Evolutionary conservation across 2,113 vertebrate species (phyloP).

Genomic region (Tetraodon nigroviridis): DNA sequence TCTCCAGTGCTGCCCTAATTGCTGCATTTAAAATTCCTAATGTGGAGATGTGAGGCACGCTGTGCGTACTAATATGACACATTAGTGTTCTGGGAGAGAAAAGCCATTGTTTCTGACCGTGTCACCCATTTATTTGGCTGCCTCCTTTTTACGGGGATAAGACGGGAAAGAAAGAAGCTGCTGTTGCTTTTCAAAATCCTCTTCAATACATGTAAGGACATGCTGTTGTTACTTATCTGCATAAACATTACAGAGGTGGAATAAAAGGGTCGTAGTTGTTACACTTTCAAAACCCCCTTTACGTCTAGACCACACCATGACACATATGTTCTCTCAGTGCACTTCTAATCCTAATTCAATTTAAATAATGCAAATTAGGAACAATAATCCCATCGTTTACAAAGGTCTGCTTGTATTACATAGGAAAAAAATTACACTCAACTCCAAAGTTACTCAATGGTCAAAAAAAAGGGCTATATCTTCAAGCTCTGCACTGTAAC

Average conservation of each 20-base stretch:
- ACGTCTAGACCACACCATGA: background rate
- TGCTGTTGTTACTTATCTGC: background rate
- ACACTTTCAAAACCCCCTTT: too few species aligned
- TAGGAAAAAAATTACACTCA: too few species aligned
- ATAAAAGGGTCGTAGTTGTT: too few species aligned
- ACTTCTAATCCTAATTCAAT: slow-evolving; percentile 10
- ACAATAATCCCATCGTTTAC: too few species aligned
- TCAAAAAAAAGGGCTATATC: too few species aligned
- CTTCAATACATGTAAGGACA: slow-evolving; percentile 1
- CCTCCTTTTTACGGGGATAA: slow-evolving; percentile 29
- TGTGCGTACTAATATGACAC: slow-evolving; percentile 47
- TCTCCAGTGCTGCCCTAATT: slow-evolving; percentile 64
- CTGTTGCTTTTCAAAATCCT: slow-evolving; percentile 9
- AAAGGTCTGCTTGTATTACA: too few species aligned
- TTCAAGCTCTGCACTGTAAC: too few species aligned
- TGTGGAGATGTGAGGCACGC: slow-evolving; percentile 64
- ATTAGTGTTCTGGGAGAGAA: slow-evolving; percentile 37
- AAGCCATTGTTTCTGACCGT: slow-evolving; percentile 39
- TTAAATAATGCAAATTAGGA: too few species aligned
- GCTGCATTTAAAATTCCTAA: slow-evolving; percentile 72
- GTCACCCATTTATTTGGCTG: slow-evolving; percentile 43
- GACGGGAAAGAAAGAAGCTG: slow-evolving; percentile 28
- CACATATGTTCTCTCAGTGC: slow-evolving; percentile 37
- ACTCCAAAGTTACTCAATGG: too few species aligned
- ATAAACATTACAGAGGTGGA: background rate